Percentiles rank a stretch among this genome's conserved stretches.
phyloP scores from a whole-genome alignment of 2,888 invertebrate genomes.

The Drosophila acutilabella region DNA sequence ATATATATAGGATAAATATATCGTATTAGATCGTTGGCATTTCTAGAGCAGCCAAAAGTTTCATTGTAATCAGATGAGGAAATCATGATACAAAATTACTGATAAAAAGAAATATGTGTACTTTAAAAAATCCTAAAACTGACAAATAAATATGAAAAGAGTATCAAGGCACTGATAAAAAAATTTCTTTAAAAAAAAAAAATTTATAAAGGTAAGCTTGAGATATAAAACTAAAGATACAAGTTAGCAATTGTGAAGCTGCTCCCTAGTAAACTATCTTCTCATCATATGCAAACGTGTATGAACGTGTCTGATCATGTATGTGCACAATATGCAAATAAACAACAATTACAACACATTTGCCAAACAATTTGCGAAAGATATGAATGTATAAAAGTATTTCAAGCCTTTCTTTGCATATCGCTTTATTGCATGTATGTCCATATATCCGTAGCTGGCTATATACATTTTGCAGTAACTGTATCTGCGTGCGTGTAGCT shows the following conservation, averaged over 20 bases:
- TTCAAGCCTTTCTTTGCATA: slow-evolving; percentile 72
- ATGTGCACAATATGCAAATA: slow-evolving; percentile 22
- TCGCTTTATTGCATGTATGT: slow-evolving; percentile 43
- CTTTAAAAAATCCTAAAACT: no score
- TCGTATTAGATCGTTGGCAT: neutral
- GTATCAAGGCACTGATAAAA: no score
- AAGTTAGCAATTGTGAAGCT: slow-evolving; percentile 8
- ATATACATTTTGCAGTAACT: slow-evolving; percentile 3
- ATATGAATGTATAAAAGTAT: slow-evolving; percentile 13
- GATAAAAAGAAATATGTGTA: no score
- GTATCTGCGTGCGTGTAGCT: slow-evolving; percentile 3
- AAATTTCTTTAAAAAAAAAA: no score
- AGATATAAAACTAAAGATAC: slow-evolving; percentile 12
- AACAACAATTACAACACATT: slow-evolving; percentile 4
- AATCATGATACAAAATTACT: neutral
- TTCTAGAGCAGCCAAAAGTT: neutral
- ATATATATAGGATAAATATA: neutral
- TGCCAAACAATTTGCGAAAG: slow-evolving; percentile 13
- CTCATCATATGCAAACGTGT: neutral
- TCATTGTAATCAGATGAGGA: neutral
- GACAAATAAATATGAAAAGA: no score
- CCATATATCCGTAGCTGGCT: neutral
- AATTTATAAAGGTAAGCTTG: neutral
- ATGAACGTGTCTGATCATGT: slow-evolving; percentile 10
- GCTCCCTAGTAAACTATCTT: slow-evolving; percentile 1